Conservation (phyloP, 2,888 invertebrate species). For the Agriopis marginaria region DNA sequence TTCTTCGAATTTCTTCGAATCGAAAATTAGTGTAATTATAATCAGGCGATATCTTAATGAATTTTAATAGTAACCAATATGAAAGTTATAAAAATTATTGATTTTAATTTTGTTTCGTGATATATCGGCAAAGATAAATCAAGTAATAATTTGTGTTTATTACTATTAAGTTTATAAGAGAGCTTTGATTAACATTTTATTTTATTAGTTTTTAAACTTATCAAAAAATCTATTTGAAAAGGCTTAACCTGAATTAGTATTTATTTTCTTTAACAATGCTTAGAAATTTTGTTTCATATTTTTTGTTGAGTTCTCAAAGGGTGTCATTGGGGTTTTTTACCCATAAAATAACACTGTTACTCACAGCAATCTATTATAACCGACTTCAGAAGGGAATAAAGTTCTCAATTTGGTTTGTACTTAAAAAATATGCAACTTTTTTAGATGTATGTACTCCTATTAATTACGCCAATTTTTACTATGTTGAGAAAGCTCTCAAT, state of each 20-base stretch:
- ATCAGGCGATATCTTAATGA: slow-evolving; percentile 34
- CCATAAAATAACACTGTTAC: too few species aligned
- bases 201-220: slow-evolving; percentile 6
- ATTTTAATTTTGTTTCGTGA: slow-evolving; percentile 33
- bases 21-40: slow-evolving; percentile 42
- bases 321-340: too few species aligned
- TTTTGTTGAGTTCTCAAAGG: background rate
- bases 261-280: background rate
- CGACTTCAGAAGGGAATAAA: too few species aligned
- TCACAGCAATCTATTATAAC: too few species aligned
- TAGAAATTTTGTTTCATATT: background rate
- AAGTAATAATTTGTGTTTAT: slow-evolving; percentile 26
- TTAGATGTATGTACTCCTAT: too few species aligned
- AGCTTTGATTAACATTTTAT: slow-evolving; percentile 10
- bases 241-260: background rate
- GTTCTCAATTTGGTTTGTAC: too few species aligned
- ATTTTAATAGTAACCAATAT: slow-evolving; percentile 39
- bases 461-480: too few species aligned
- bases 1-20: slow-evolving; percentile 28
- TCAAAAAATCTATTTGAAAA: background rate
- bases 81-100: slow-evolving; percentile 35
- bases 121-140: slow-evolving; percentile 34
- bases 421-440: too few species aligned
- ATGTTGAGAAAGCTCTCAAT: too few species aligned
- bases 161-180: slow-evolving; percentile 15